phyloP scores from a whole-genome alignment of 2,888 invertebrate species.

The Xestia ashworthii region DNA sequence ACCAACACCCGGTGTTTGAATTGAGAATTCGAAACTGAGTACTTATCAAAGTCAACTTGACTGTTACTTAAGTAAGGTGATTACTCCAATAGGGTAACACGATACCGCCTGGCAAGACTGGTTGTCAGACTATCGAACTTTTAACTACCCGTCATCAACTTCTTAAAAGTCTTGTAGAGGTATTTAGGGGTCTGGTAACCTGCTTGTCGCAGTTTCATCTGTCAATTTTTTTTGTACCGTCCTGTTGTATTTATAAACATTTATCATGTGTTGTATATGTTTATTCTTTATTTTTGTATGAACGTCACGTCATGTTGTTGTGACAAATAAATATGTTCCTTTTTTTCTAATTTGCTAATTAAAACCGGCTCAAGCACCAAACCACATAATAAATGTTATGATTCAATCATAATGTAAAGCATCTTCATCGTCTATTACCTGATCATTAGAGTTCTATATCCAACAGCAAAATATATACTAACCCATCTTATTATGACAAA shows the following conservation, averaged over 20 bases:
- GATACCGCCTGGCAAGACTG: background rate
- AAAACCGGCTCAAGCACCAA: background rate
- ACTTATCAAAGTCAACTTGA: background rate
- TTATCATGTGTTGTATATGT: no score
- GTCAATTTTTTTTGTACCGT: no score
- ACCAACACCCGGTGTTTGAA: background rate
- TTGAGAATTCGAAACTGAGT: background rate
- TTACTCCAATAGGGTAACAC: background rate
- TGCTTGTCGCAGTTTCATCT: no score
- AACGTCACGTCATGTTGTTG: no score
- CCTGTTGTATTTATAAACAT: no score
- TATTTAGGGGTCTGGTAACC: no score
- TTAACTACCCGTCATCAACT: background rate
- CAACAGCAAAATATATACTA: slow-evolving; percentile 10
- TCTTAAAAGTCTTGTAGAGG: background rate
- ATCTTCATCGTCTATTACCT: background rate
- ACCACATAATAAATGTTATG: background rate
- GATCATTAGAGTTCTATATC: background rate
- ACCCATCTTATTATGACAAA: slow-evolving; percentile 37
- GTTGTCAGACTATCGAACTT: background rate
- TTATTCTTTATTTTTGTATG: no score
- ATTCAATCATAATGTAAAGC: background rate
- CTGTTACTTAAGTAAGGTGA: background rate
- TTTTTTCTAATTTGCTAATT: background rate
- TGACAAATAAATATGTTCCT: no score